Evolutionary conservation across 2,113 vertebrate genomes (phyloP).

Genomic region (Proteles cristata): DNA sequence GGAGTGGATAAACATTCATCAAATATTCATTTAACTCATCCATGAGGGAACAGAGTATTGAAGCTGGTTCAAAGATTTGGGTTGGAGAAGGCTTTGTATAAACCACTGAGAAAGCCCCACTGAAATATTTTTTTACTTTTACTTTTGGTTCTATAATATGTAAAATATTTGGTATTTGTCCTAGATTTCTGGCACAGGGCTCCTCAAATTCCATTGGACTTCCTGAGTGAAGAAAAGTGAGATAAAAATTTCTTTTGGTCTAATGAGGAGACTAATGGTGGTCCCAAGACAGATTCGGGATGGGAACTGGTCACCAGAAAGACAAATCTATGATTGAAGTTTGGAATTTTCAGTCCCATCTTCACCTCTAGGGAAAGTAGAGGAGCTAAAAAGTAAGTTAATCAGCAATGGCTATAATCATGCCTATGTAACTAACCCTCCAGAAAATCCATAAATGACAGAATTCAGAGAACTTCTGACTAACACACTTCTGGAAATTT

Average conservation of each 20-base stretch:
- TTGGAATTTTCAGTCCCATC: neutral
- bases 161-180: neutral
- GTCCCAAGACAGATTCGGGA: neutral
- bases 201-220: neutral
- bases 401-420: neutral
- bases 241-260: neutral
- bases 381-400: neutral
- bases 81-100: neutral
- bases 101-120: neutral
- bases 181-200: neutral
- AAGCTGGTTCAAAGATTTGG: neutral
- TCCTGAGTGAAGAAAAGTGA: neutral
- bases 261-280: neutral
- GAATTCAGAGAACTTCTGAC: neutral
- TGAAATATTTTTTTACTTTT: neutral
- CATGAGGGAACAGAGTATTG: neutral
- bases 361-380: neutral
- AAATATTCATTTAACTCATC: neutral
- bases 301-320: neutral
- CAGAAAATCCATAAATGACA: neutral
- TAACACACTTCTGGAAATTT: neutral
- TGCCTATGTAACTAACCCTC: neutral
- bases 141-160: neutral
- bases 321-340: neutral
- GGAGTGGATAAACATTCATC: neutral